Conservation (phyloP, 2,888 invertebrate genomes). For the Matsumyia berberina region DNA sequence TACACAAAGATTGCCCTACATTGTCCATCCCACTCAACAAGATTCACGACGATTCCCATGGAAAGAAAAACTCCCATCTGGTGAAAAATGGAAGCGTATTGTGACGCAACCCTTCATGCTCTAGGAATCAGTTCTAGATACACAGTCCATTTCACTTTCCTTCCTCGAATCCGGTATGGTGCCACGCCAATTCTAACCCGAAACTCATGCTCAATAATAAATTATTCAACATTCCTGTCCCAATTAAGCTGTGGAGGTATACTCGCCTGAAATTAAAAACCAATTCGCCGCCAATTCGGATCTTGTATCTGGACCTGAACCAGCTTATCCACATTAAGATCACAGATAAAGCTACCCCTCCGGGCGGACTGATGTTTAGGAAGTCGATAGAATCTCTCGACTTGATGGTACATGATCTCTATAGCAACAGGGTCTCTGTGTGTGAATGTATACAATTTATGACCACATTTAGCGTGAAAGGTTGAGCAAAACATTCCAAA, state of each 20-base stretch:
- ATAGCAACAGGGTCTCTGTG: background rate
- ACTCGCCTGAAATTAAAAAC: constrained; percentile 38
- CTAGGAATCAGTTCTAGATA: background rate
- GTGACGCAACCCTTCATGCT: too few relatives aligned
- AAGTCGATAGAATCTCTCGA: constrained; percentile 63
- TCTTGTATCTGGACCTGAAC: constrained; percentile 51
- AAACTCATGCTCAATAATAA: constrained; percentile 21
- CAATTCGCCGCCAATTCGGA: constrained; percentile 21
- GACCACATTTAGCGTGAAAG: constrained; percentile 75
- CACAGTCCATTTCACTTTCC: constrained; percentile 6
- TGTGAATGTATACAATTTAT: constrained; percentile 62
- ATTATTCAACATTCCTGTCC: constrained; percentile 57
- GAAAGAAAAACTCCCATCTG: too few relatives aligned
- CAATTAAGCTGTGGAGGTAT: constrained; percentile 40
- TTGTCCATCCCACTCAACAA: too few relatives aligned
- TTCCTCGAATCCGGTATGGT: background rate
- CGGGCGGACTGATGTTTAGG: constrained; percentile 20
- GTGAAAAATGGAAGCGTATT: too few relatives aligned
- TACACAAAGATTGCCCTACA: too few relatives aligned
- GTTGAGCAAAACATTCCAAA: constrained; percentile 76
- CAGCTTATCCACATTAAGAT: constrained; percentile 71
- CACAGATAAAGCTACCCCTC: constrained; percentile 42
- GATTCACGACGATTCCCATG: too few relatives aligned
- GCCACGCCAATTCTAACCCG: background rate
- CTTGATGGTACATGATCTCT: constrained; percentile 50